Percentiles rank a stretch among this genome's conserved stretches.
Evolutionary conservation across 1,140 invertebrate species (phyloP).

Genomic region (Hormaphis cornu): DNA sequence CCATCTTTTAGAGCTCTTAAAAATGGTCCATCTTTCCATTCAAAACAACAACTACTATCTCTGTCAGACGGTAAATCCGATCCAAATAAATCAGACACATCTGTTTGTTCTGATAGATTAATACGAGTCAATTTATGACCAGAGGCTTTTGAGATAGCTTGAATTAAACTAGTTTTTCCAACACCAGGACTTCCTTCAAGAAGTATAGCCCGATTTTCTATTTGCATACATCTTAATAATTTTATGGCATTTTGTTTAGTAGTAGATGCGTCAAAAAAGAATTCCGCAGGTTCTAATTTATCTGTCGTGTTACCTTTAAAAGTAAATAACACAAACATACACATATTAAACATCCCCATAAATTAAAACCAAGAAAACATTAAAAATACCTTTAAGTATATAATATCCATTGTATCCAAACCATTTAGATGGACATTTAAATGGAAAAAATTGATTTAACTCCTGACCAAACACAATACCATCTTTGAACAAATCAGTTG

Average conservation of each 20-base stretch:
- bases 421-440: background rate
- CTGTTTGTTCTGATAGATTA: conserved; percentile 98
- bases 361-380: background rate
- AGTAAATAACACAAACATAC: background rate
- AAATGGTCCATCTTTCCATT: conserved; percentile 93
- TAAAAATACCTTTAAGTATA: background rate
- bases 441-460: background rate
- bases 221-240: conserved; percentile 75
- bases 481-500: background rate
- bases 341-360: background rate
- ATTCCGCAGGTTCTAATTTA: conserved; percentile 43
- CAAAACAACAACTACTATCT: conserved; percentile 71
- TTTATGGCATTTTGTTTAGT: conserved; percentile 73
- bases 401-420: conserved; percentile 25
- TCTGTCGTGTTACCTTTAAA: conserved; percentile 21
- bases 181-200: conserved; percentile 97
- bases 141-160: conserved; percentile 77
- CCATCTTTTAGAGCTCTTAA: conserved; percentile 83
- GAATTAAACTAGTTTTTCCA: conserved; percentile 92
- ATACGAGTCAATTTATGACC: conserved; percentile 75
- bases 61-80: conserved; percentile 93
- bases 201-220: conserved; percentile 77
- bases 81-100: conserved; percentile 95
- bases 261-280: conserved; percentile 72
- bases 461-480: background rate